Conservation (phyloP, 2,888 invertebrate genomes). For the Oscheius sp. region DNA sequence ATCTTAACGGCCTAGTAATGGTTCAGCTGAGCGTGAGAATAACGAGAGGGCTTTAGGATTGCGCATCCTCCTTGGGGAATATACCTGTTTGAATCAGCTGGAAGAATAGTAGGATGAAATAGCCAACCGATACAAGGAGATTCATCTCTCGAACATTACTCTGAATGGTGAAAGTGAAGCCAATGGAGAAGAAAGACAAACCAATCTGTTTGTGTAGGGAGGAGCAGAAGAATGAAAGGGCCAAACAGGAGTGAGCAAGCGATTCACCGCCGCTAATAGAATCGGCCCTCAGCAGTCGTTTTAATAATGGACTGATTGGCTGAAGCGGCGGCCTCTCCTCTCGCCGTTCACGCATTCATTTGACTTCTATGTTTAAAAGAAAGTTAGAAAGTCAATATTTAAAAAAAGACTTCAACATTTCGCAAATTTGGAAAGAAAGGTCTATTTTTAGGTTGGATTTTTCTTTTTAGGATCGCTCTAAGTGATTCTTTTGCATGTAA, state of each 20-base stretch:
- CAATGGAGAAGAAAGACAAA: not conserved
- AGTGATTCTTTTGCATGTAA: no score
- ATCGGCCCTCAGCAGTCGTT: constrained; percentile 28
- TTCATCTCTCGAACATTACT: constrained; percentile 23
- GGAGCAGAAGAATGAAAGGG: not conserved
- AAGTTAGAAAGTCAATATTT: not conserved
- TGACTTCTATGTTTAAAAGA: not conserved
- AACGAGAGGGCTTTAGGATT: no score
- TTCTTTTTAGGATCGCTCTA: no score
- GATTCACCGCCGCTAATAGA: constrained; percentile 27
- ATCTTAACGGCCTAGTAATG: constrained; percentile 25
- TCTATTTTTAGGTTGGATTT: not conserved
- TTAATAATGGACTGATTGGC: constrained; percentile 33
- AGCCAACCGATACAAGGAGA: not conserved
- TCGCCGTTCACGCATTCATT: constrained; percentile 22
- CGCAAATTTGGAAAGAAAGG: not conserved
- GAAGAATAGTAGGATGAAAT: not conserved
- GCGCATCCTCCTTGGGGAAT: not conserved
- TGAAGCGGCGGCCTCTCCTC: constrained; percentile 9
- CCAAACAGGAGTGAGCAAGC: not conserved
- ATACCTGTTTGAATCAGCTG: constrained; percentile 11
- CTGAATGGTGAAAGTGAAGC: not conserved
- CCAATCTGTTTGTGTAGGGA: not conserved
- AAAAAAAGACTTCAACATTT: not conserved
- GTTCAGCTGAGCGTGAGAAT: no score